Evolutionary conservation across 2,797 vertebrate species (phyloP).

Genomic region (Enteromius mattozi): DNA sequence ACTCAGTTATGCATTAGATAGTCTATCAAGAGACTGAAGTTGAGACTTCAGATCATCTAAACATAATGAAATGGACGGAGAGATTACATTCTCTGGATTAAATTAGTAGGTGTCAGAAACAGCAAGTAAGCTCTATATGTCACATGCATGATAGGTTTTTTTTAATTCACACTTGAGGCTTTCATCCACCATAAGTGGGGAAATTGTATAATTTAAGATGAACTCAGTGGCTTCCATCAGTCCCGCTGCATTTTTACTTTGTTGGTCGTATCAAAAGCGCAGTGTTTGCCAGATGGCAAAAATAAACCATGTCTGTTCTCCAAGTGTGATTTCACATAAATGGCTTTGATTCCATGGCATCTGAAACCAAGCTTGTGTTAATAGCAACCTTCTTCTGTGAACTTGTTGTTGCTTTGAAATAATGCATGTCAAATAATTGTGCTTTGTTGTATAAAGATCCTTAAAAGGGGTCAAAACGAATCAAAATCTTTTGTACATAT

Average conservation of each 20-base stretch:
- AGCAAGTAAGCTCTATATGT: slow-evolving; percentile 2
- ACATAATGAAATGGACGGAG: background rate
- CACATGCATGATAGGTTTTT: slow-evolving; percentile 18
- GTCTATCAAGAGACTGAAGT: background rate
- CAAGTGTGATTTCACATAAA: slow-evolving; percentile 44
- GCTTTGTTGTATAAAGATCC: slow-evolving; percentile 1
- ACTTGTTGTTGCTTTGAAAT: slow-evolving; percentile 9
- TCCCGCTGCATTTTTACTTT: slow-evolving; percentile 36
- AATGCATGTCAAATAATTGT: background rate
- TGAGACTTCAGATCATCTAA: too few species aligned
- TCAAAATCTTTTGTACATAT: background rate
- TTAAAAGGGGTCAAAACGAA: slow-evolving; percentile 4
- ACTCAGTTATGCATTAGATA: background rate
- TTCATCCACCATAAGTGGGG: slow-evolving; percentile 34
- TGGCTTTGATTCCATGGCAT: slow-evolving; percentile 22
- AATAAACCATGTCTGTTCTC: slow-evolving; percentile 27
- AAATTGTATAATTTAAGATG: slow-evolving; percentile 32
- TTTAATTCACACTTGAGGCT: slow-evolving; percentile 14
- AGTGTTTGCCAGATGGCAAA: slow-evolving; percentile 48
- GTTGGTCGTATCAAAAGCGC: slow-evolving; percentile 37
- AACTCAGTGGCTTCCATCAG: slow-evolving; percentile 36
- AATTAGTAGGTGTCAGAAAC: background rate
- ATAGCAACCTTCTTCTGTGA: slow-evolving; percentile 29
- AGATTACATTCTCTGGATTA: background rate
- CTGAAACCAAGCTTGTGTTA: slow-evolving; percentile 31